A percentile compares a stretch with the other conserved stretches of the same genome.
Conservation (phyloP, 2,888 invertebrate species). For the Frankliniella intonsa region DNA sequence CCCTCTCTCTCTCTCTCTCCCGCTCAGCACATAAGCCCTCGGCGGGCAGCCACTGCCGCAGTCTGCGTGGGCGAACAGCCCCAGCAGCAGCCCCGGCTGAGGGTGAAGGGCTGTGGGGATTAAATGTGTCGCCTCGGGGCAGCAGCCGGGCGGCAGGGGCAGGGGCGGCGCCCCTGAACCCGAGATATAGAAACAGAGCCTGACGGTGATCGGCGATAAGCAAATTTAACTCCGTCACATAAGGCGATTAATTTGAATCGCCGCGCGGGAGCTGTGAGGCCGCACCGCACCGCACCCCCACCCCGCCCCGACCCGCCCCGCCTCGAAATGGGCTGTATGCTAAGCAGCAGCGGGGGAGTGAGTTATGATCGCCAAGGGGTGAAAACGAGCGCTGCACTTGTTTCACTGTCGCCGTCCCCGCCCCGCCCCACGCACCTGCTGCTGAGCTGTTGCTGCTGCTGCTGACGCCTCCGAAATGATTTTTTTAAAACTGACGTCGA, state of each 20-base stretch:
- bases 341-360: neutral
- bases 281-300: neutral
- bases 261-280: neutral
- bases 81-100: neutral
- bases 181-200: neutral
- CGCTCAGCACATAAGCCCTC: too few relatives aligned
- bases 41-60: too few relatives aligned
- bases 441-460: neutral
- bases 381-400: neutral
- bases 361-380: neutral
- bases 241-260: conserved; percentile 18
- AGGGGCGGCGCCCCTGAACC: neutral
- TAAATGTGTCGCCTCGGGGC: too few relatives aligned
- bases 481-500: neutral
- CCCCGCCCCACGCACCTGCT: neutral
- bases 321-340: neutral
- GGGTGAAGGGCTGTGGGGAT: too few relatives aligned
- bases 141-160: neutral
- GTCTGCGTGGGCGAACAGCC: neutral
- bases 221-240: conserved; percentile 26
- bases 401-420: neutral
- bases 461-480: neutral
- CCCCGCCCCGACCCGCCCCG: neutral
- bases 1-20: too few relatives aligned
- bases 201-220: neutral